phyloP scores from a whole-genome alignment of 1,140 invertebrate genomes.

The Homalodisca vitripennis region DNA sequence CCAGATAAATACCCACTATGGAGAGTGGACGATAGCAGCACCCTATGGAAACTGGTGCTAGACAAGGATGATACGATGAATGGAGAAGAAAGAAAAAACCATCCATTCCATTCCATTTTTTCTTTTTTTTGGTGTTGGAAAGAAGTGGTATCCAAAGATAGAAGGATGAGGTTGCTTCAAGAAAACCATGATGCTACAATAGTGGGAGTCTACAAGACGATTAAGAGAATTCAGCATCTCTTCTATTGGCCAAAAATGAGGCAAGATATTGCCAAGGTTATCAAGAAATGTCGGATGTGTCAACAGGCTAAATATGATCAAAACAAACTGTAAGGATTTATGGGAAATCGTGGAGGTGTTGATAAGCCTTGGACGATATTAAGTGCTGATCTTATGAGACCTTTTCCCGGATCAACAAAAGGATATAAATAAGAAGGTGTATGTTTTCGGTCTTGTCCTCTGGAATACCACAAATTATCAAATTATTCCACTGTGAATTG shows the following conservation, averaged over 20 bases:
- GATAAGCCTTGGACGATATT: slow-evolving; percentile 36
- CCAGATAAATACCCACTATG: background rate
- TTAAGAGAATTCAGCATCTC: background rate
- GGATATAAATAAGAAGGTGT: slow-evolving; percentile 4
- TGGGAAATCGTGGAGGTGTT: background rate
- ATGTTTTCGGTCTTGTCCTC: too few relatives aligned
- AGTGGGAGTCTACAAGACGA: background rate
- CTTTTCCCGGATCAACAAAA: background rate
- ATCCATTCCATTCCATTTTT: too few relatives aligned
- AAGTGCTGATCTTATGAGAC: slow-evolving; percentile 30
- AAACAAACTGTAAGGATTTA: background rate
- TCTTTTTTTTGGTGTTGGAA: background rate
- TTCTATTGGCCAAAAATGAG: slow-evolving; percentile 7
- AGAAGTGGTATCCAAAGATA: background rate
- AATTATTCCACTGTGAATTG: too few relatives aligned
- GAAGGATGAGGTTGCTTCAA: background rate
- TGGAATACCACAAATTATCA: too few relatives aligned
- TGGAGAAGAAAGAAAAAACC: too few relatives aligned
- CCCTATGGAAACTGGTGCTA: background rate
- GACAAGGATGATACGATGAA: too few relatives aligned
- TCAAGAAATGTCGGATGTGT: background rate
- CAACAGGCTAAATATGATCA: background rate
- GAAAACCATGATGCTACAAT: background rate
- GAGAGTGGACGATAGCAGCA: background rate
- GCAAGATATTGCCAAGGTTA: background rate